phyloP scores from a whole-genome alignment of 1,140 invertebrate genomes.

The Heliconius nattereri region DNA sequence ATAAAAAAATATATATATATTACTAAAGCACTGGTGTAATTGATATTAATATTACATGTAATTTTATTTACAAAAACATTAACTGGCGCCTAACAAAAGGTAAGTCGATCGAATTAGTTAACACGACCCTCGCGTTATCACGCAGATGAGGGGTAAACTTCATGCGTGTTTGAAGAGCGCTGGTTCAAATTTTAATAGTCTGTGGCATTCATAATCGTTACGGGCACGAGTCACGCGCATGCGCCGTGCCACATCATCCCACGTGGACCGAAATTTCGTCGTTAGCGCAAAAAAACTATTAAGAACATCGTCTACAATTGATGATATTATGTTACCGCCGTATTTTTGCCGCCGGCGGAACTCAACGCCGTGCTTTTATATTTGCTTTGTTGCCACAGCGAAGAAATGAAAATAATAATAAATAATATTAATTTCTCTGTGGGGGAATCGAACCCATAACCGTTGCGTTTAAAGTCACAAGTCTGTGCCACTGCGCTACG shows the following conservation, averaged over 20 bases:
- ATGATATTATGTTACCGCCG: neutral
- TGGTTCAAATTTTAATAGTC: conserved; percentile 12
- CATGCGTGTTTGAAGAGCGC: neutral
- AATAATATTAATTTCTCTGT: too few species aligned
- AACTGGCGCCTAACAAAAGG: neutral
- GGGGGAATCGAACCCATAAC: too few species aligned
- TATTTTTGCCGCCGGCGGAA: too few species aligned
- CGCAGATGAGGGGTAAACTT: neutral
- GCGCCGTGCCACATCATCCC: conserved; percentile 36
- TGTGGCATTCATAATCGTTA: conserved; percentile 17
- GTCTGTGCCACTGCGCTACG: too few species aligned
- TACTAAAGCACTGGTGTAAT: neutral
- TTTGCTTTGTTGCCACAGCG: too few species aligned
- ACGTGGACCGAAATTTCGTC: conserved; percentile 24
- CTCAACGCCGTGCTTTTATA: too few species aligned
- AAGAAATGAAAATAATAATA: too few species aligned
- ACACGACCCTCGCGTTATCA: conserved; percentile 5
- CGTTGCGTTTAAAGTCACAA: too few species aligned
- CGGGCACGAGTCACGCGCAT: conserved; percentile 34
- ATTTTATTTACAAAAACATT: neutral
- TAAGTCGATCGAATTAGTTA: neutral
- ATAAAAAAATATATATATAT: too few species aligned
- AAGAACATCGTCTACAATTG: neutral
- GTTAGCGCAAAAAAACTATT: conserved; percentile 10
- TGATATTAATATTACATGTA: neutral